Conservation (phyloP, 2,113 vertebrate genomes). For the Hipposideros armiger region DNA sequence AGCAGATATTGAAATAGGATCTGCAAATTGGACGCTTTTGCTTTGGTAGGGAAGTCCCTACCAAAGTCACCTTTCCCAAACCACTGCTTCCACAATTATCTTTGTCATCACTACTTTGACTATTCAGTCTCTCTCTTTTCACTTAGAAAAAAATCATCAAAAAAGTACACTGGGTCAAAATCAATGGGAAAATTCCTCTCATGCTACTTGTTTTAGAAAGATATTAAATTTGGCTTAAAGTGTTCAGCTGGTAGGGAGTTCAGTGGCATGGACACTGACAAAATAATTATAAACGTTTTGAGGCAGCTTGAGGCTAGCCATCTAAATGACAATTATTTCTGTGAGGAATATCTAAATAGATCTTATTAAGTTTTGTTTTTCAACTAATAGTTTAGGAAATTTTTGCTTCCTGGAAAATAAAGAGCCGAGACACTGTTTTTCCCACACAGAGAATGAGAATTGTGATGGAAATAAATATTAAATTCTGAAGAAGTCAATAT, state of each 20-base stretch:
- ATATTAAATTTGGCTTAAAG: neutral
- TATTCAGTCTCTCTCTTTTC: neutral
- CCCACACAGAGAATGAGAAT: neutral
- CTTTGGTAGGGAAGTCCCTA: neutral
- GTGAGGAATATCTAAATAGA: neutral
- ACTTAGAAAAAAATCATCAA: neutral
- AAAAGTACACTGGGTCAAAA: neutral
- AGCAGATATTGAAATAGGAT: neutral
- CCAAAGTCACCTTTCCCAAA: neutral
- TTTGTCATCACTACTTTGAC: neutral
- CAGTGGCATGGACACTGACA: neutral
- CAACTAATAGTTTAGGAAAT: neutral
- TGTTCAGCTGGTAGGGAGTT: neutral
- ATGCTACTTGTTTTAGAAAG: neutral
- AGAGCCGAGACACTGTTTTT: neutral
- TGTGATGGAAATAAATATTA: neutral
- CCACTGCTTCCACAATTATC: neutral
- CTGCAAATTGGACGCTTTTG: neutral
- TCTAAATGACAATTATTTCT: neutral
- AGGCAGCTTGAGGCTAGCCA: neutral
- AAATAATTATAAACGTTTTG: neutral
- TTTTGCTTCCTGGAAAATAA: constrained; percentile 28
- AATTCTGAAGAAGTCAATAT: neutral
- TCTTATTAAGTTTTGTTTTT: neutral
- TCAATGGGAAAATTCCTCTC: neutral